phyloP scores from a whole-genome alignment of 2,113 vertebrate species.

The Miniopterus natalensis region DNA sequence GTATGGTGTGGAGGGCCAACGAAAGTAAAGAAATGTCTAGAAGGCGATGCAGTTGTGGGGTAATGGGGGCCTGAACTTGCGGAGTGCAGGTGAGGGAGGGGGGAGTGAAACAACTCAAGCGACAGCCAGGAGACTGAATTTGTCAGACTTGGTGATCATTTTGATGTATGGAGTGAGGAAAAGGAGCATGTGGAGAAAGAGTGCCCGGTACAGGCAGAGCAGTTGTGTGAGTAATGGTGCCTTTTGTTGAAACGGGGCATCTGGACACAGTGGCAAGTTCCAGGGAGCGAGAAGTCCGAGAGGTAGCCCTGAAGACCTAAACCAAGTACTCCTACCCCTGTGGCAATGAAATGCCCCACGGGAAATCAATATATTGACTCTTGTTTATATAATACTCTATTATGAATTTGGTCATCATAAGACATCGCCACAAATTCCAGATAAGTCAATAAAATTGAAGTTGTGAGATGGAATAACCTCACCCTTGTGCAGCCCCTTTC shows the following conservation, averaged over 20 bases:
- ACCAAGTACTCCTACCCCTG: neutral
- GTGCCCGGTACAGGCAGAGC: too few species aligned
- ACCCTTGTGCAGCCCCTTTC: neutral
- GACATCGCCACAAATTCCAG: neutral
- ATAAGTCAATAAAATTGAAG: neutral
- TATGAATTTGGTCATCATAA: neutral
- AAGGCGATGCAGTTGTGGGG: neutral
- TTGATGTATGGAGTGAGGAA: neutral
- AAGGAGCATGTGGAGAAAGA: neutral
- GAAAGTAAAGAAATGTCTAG: neutral
- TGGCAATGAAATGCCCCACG: neutral
- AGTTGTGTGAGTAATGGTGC: neutral
- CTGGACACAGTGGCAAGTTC: neutral
- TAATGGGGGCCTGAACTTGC: too few species aligned
- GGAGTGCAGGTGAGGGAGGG: neutral
- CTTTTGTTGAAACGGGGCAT: neutral
- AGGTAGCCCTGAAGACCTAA: neutral
- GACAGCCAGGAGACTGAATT: neutral
- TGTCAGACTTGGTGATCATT: neutral
- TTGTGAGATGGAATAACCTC: neutral
- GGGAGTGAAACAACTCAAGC: neutral
- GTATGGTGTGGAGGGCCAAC: neutral
- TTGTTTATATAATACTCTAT: neutral
- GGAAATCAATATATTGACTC: neutral
- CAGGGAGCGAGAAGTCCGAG: too few species aligned